These are phyloP conservation scores for Phaetusa simplex DNA, from an alignment of 2,113 vertebrate species.

Conservation along the genomic window DNA sequence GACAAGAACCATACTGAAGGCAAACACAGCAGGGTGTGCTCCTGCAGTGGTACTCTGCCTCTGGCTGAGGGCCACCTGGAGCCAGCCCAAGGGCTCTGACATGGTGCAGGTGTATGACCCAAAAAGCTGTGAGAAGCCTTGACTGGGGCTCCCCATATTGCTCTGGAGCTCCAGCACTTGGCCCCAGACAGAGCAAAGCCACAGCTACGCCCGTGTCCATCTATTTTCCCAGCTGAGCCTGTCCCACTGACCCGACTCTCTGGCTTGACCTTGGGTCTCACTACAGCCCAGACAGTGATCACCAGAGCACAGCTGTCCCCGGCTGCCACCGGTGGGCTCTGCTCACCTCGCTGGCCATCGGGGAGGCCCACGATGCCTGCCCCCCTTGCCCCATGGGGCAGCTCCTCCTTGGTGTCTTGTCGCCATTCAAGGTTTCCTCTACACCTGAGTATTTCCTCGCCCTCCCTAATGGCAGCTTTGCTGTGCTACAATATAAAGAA, in stretches of 20 bases:
- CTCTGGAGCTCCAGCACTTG: background rate
- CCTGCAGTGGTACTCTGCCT: background rate
- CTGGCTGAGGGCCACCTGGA: background rate
- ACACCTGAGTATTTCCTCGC: fast-evolving
- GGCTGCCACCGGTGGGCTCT: background rate
- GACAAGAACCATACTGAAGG: background rate
- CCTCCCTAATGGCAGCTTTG: background rate
- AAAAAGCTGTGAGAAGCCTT: background rate
- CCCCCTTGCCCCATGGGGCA: fast-evolving
- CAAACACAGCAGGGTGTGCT: background rate
- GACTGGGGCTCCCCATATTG: background rate
- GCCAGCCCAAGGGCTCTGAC: background rate
- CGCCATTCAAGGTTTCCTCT: background rate
- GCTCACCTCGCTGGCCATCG: fast-evolving
- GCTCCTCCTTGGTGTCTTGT: background rate
- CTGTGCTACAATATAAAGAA: background rate
- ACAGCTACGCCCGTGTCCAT: fast-evolving
- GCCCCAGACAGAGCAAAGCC: background rate
- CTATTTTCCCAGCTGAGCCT: background rate
- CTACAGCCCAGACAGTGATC: fast-evolving
- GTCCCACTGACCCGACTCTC: fast-evolving
- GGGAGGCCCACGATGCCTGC: fast-evolving
- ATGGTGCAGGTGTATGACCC: fast-evolving
- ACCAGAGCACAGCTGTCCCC: background rate
- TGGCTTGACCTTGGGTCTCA: background rate